phyloP scores from a whole-genome alignment of 2,113 vertebrate species.

The Baryphthengus martii region DNA sequence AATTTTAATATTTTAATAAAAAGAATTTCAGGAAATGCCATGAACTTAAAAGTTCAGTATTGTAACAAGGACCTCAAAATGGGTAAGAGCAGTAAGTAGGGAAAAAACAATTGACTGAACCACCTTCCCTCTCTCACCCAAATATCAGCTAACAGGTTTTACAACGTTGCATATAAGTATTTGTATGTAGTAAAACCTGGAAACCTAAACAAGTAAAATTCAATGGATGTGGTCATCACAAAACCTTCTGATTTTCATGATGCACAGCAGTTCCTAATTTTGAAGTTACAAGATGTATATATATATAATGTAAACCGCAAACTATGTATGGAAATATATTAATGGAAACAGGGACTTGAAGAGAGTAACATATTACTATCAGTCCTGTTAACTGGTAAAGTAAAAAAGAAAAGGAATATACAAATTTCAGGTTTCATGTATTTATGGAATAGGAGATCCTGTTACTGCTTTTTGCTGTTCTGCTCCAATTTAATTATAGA shows the following conservation, averaged over 20 bases:
- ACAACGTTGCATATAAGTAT: no score
- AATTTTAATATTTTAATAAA: neutral
- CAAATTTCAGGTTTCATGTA: neutral
- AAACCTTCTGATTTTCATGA: neutral
- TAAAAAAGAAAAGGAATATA: fast-evolving
- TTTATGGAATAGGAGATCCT: neutral
- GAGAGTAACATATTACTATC: fast-evolving
- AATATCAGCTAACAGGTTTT: neutral
- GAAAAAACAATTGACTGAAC: fast-evolving
- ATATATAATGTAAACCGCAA: neutral
- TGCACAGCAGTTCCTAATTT: neutral
- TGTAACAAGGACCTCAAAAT: neutral
- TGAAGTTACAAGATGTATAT: neutral
- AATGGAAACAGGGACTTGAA: neutral
- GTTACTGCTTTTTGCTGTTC: neutral
- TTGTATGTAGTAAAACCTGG: neutral
- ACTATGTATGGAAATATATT: neutral
- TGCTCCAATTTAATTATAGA: neutral
- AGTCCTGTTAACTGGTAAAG: neutral
- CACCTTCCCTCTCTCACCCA: neutral
- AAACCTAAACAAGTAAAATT: neutral
- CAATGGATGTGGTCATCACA: neutral
- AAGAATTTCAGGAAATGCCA: neutral
- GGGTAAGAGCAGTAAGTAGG: neutral
- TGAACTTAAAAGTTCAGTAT: neutral